Evolutionary conservation across 2,113 vertebrate genomes (phyloP), one percentile per base, ranked within the genome.

Genomic region (Semicossyphus pulcher): DNA sequence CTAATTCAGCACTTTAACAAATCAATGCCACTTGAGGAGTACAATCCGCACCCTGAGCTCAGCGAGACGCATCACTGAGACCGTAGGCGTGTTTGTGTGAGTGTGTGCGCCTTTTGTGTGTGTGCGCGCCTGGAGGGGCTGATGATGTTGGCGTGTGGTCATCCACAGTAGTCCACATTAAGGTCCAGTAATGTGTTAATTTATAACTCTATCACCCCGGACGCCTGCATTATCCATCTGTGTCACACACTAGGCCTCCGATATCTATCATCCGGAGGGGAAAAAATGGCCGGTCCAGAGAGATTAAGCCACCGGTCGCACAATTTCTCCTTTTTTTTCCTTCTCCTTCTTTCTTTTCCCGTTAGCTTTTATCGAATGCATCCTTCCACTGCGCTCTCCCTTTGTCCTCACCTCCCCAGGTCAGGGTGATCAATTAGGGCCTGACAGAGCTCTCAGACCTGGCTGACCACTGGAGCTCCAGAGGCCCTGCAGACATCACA

Each of bases 1-100:
- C 97, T 97, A 96, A 97, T 97, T 98, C 96, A 98, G 97, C 96
- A 95, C 94, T 98, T 98, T 96, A 96, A 95, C 96, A 98, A 97
- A 98, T 98, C 97, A 97, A 98, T 97, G 97, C 96, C 96, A 97
- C 96, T 97, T 95, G 96, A 97, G 95, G 95, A 97, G 95, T 93
- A 96, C 95, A 96, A 96, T 96, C 94, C 60, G 54, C 95, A 95
- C 94, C 95, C 96, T 96, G 86, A 94, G 95, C 95, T 94, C 85
- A 94, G 93, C 93, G 92, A 91, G 95, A 96, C 94, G 94, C 96
- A 95, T 95, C 93, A 95, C 82, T 94, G 95, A 94, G 95, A 93
- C 45, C 78, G 84, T 80, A 67, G 71, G 76, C 80, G 85, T 85
- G 81, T 85, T 60, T 76, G 56, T 74, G 65, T 74, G 54, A 78